Evolutionary conservation across 2,113 vertebrate genomes (phyloP).

Genomic region (Porphyrio hochstetteri): DNA sequence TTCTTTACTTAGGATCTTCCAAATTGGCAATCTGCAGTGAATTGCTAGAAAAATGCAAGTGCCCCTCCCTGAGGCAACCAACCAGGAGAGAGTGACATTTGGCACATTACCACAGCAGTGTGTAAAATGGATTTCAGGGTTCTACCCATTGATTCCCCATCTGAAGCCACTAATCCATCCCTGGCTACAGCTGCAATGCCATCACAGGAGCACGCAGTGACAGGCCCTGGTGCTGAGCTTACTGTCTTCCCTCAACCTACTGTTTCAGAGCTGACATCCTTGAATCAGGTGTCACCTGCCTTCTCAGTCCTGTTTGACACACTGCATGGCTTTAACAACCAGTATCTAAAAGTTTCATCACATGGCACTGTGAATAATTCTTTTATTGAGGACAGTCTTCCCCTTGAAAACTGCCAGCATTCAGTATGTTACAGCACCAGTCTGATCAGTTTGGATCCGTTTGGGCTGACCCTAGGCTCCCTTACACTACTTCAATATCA

Average conservation of each 20-base stretch:
- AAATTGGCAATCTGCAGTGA: background rate
- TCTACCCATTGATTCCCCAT: background rate
- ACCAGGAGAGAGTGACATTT: background rate
- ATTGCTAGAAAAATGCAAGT: background rate
- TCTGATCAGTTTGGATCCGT: background rate
- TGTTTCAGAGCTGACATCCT: background rate
- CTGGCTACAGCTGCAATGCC: background rate
- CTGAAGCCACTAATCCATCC: background rate
- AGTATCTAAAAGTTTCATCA: background rate
- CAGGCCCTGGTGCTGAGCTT: background rate
- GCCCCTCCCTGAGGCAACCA: background rate
- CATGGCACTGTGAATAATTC: background rate
- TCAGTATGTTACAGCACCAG: background rate
- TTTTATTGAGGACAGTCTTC: background rate
- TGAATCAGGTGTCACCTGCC: accelerated
- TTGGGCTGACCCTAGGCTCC: background rate
- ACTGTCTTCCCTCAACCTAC: background rate
- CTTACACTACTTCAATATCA: background rate
- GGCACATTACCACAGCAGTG: background rate
- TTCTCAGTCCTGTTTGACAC: background rate
- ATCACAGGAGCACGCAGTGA: background rate
- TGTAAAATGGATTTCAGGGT: background rate
- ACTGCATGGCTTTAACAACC: background rate
- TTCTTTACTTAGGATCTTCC: background rate
- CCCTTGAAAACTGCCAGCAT: background rate